Percentiles rank a stretch among this genome's conserved stretches.
Evolutionary conservation across 1,140 invertebrate species (phyloP).

Genomic region (Rhyzopertha dominica): DNA sequence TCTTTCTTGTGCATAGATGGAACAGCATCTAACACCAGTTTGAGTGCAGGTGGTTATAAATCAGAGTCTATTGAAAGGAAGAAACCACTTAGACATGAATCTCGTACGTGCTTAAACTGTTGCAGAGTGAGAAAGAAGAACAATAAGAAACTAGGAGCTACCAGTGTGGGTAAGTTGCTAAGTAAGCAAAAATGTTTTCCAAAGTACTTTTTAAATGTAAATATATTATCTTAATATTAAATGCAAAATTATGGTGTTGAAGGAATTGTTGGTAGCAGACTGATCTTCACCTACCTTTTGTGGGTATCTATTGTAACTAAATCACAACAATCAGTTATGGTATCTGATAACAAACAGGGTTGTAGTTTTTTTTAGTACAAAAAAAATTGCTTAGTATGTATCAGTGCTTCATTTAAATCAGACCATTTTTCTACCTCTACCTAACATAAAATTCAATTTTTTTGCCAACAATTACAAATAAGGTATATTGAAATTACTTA

Average conservation of each 20-base stretch:
- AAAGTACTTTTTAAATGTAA: too few relatives aligned
- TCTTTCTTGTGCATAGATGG: neutral
- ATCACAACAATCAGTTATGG: too few relatives aligned
- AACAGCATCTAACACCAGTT: neutral
- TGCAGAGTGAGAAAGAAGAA: constrained; percentile 8
- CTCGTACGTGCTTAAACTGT: constrained; percentile 15
- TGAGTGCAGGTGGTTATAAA: neutral
- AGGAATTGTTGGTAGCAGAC: neutral
- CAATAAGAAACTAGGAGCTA: neutral
- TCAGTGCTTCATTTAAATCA: too few relatives aligned
- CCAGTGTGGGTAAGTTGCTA: neutral
- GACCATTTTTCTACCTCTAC: too few relatives aligned
- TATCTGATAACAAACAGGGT: too few relatives aligned
- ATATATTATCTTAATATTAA: neutral
- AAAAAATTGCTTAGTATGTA: too few relatives aligned
- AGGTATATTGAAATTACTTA: too few relatives aligned
- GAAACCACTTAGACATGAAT: constrained; percentile 13
- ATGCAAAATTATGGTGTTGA: neutral
- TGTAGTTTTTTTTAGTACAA: too few relatives aligned
- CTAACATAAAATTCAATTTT: too few relatives aligned
- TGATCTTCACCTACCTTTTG: too few relatives aligned
- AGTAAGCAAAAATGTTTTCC: neutral
- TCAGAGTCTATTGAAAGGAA: neutral
- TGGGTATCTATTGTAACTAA: too few relatives aligned
- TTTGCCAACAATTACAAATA: too few relatives aligned